Percentiles rank a stretch among this genome's conserved stretches.
Evolutionary conservation across 2,797 vertebrate genomes (phyloP).

Genomic region (Kryptopterus vitreolus): DNA sequence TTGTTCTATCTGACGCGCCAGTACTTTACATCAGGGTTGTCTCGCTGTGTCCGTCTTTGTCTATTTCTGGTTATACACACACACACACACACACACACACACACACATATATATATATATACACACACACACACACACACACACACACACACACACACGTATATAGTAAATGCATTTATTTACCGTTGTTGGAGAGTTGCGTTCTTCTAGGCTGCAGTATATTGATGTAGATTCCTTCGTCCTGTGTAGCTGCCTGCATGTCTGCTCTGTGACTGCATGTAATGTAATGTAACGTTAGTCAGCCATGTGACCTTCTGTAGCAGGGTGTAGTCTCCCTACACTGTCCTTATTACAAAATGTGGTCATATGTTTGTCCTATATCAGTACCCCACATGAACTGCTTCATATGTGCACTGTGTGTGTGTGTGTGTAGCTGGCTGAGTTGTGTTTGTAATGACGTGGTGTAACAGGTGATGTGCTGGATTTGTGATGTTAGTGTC

Average conservation of each 20-base stretch:
- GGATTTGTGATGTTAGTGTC: not conserved
- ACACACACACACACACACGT: too few relatives aligned
- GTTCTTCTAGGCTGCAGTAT: not conserved
- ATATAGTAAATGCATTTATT: not conserved
- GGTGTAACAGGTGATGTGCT: not conserved
- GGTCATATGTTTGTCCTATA: not conserved
- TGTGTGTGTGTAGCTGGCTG: not conserved
- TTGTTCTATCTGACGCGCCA: too few relatives aligned
- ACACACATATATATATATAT: too few relatives aligned
- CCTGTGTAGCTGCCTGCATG: not conserved
- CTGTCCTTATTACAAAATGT: slow-evolving; percentile 2
- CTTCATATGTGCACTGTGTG: not conserved
- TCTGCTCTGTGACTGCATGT: not conserved
- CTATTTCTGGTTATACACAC: not conserved
- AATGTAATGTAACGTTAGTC: not conserved
- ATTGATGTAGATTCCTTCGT: not conserved
- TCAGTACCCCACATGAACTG: not conserved
- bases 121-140: too few relatives aligned
- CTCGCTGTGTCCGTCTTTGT: not conserved
- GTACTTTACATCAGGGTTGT: too few relatives aligned
- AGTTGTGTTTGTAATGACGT: not conserved
- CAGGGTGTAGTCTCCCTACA: not conserved
- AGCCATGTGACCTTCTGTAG: not conserved
- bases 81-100: too few relatives aligned
- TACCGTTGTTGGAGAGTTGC: not conserved